Base-by-base conservation (phyloP, 37 sponge, comb jelly and placozoan genomes). In the Ianthella basta region DNA sequence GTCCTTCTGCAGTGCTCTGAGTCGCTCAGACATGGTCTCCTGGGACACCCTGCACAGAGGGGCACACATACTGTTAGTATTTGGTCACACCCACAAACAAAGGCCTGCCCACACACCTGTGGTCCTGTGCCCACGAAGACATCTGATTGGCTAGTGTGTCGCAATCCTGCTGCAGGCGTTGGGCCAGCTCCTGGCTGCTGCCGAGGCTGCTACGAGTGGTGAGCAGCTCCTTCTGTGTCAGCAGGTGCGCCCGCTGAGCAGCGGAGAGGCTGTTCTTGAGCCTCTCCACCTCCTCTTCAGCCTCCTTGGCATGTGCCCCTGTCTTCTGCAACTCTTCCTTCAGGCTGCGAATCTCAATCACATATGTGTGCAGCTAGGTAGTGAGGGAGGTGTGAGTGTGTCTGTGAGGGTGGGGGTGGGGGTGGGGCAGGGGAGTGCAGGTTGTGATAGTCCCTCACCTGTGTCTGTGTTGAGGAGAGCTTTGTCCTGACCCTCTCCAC, bases 151-250 rank as follows among this genome's bases (percentile, higher is more conserved):
- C 78, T 44, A 75, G 37, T 18, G 78, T 18, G 54, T 75, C 78
- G 40, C 78, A 75, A 24, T 75, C 78, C 38, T 75, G 41, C 53
- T 75, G 78, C 15, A 75, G 15, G 53, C 38, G 37, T 53, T 41
- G 37, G 53, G 54, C 20, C 78, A 75, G 53, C 15, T 75, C 54
- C 53, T 75, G 78, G 53, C 54, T 75, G 38, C n/a, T 75, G 53
- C 41, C 20, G 20, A 75, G 37, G 37, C 78, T 75, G 37, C n/a
- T 40, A 2, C 38, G 37, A 44, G 78, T 75, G 23, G 78, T 18
- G 40, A 41, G 78, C 32, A 75, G 78, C 25, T 75, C 78, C 25
- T 75, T 75, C 53, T 75, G 78, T 40, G 78, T 75, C n/a, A 50
- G 37, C 54, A 75, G 53, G 10, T 75, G 78, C 12, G 78, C 78